Base-by-base conservation (phyloP, 1,140 invertebrate species). In the Trichoplusia ni region DNA sequence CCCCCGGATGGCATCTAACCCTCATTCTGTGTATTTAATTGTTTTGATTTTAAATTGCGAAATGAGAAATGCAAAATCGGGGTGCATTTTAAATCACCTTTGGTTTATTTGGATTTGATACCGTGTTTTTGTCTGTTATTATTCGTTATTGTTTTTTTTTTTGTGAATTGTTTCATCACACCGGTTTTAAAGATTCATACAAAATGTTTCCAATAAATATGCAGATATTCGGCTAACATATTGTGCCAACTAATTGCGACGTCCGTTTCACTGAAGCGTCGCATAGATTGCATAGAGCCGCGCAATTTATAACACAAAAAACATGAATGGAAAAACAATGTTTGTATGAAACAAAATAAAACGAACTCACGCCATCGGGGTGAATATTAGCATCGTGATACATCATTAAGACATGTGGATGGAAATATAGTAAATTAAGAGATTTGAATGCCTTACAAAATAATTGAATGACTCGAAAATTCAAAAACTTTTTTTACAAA, bases 1-100 rank as follows among this genome's bases (percentile, higher is more conserved):
- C 85, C 79, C 75, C 72, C 67, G 64, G 67, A 71, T 68, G 64
- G 63, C 64, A 72, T 66, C 73, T 80, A 82, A 80, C 73, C 73
- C 70, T 79, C 74, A 66, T 80, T 70, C 71, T 72, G 62, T 75
- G 75, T 68, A 64, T 83, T 86, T 88, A 86, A 86, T 87, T 87
- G 87, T 90, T 85, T 80, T 85, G 79, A 85, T 87, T 90, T 82
- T 76, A 79, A 80, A 82, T 77, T 75, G 77, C 69, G 71, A 73
- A 81, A 81, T 75, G 71, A 69, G 68, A 71, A 76, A 75, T 75
- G 61, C 64, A 75, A 79, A 71, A 75, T 58, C 64, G 74, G 83
- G 82, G 79, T 87, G 82, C 69, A 86, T 89, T 77, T 83, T 71
- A 53, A 44, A 49, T 53, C 5, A 19, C n/a, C 25, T 58, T 31